A percentile compares a stretch with the other conserved stretches of the same genome.
phyloP scores from a whole-genome alignment of 2,113 vertebrate species.

The Abramis brama region DNA sequence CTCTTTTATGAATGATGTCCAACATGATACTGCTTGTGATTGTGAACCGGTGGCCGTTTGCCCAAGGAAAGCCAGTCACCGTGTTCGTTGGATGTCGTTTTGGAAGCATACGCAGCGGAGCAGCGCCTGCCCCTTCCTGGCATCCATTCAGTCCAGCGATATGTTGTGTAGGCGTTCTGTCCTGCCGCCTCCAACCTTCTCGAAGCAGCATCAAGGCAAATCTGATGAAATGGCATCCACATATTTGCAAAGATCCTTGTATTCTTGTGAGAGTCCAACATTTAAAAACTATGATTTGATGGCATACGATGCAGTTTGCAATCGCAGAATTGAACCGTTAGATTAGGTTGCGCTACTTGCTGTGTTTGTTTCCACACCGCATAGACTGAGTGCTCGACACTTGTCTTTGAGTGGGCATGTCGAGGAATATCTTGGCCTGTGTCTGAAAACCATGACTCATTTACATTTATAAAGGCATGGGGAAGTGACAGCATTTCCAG shows the following conservation, averaged over 20 bases:
- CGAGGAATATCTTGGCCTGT: constrained; percentile 1
- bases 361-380: neutral
- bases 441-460: constrained; percentile 18
- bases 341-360: neutral
- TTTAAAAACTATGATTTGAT: neutral
- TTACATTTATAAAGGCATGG: neutral
- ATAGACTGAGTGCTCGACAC: neutral
- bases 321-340: neutral
- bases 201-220: neutral
- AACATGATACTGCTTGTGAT: neutral
- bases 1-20: neutral
- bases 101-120: neutral
- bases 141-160: constrained; percentile 14
- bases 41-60: neutral
- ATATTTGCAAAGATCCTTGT: neutral
- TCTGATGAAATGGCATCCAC: neutral
- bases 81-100: neutral
- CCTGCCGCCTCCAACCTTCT: constrained; percentile 7
- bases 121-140: constrained; percentile 29
- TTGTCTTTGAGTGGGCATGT: neutral
- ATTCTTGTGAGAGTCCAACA: neutral
- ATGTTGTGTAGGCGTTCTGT: constrained; percentile 43
- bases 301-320: neutral
- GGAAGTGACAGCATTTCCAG: neutral
- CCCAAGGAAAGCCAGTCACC: neutral